Evolutionary conservation across 1,140 invertebrate genomes (phyloP), one percentile per base, ranked within the genome.

Genomic region (Atta texana): DNA sequence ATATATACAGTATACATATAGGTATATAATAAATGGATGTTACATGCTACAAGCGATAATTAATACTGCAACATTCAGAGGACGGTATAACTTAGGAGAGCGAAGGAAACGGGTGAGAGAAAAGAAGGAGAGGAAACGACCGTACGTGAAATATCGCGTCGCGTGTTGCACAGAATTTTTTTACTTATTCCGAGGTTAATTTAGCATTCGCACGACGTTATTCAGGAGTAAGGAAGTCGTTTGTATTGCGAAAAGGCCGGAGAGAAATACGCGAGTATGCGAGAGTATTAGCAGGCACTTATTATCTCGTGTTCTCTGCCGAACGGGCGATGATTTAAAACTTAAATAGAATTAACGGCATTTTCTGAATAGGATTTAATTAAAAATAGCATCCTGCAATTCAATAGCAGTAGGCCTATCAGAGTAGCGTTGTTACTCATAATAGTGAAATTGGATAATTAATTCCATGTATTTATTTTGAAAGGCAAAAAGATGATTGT

Each of bases 111-210:
- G 18, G 31, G 28, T 18, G 28, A 84, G 51, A 84, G 51, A 57
- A 68, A 66, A 51, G 55, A 81, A 16, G 55, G 69, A 61, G 18
- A 74, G 39, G 28, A 63, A 84, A 75, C 39, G 39, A 44, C 68
- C 68, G 53, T 82, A 59, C 68, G 80, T 84, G 55, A 84, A 84
- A 74, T 84, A 84, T 84, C 55, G 80, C 69, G 80, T 84, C 80
- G 80, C 80, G 80, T 84, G 80, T 74, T 49, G 80, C 39, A 57
- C 80, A 18, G 14, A 49, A 74, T 74, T 84, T 84, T 84, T 84
- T 84, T 84, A 84, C 69, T 61, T 84, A 74, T 75, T 74, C 80
- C 80, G 80, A 84, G 69, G 57, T 84, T 84, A 84, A 84, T 84
- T 84, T 75, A 84, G 57, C 80, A 49, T 63, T 34, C 80, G 80